Evolutionary conservation across 2,888 invertebrate species (phyloP), one percentile per base, ranked within the genome.

Genomic region (Iselma pallidipennis): DNA sequence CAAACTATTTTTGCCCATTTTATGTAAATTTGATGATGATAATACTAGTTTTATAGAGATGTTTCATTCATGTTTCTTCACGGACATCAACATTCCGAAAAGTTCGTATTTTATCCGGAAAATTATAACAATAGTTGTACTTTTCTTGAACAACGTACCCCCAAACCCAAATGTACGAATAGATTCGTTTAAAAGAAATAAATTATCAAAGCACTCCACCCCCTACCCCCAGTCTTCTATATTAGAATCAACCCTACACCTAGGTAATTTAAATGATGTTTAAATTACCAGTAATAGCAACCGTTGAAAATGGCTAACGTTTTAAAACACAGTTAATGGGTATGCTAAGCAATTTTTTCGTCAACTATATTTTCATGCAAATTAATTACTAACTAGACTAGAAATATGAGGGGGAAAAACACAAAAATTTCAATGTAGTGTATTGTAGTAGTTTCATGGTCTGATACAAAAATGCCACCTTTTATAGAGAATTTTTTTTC

Each of bases 381-480:
- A 63, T 69, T 73, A 71, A 71, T 71, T 72, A 64, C 64, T n/a
- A n/a, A n/a, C n/a, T n/a, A n/a, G n/a, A n/a, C n/a, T 55, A 51
- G 57, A 64, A 64, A 54, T 61, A 60, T 60, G 57, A 2, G 4
- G 58, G 55, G 61, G 56, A 53, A 57, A 57, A 63, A 21, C 21
- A 49, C 16, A 49, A 21, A 12, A 49, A 49, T 49, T 21, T 49
- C 9, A 9, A 7, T 28, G 3, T 28, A 7, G 3, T 25, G 25
- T n/a, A 25, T 25, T 3, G 25, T 4, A 25, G 25, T 25, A 25
- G n/a, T n/a, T n/a, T n/a, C n/a, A n/a, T n/a, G n/a, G n/a, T n/a
- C n/a, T n/a, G n/a, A n/a, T n/a, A n/a, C n/a, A n/a, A n/a, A n/a
- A n/a, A n/a, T n/a, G n/a, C n/a, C n/a, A n/a, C n/a, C n/a, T n/a